Evolutionary conservation across 2,113 vertebrate genomes (phyloP), one percentile per base, ranked within the genome.

Genomic region (Upupa epops): DNA sequence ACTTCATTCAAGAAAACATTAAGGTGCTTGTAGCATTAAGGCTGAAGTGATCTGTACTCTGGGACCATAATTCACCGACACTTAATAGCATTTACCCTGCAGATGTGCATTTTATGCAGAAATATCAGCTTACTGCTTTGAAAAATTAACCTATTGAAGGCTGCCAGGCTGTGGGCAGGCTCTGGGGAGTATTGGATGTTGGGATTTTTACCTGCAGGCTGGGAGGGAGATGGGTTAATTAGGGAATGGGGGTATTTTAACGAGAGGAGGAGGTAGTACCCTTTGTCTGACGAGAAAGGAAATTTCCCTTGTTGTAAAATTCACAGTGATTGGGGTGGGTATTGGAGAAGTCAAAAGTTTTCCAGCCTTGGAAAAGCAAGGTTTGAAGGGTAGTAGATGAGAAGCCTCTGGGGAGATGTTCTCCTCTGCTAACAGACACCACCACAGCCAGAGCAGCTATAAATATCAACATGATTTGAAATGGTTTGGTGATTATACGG

Each of bases 51-150:
- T 97, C 89, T 56, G 77, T 93, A 91, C 94, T 78, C 95, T 52
- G 96, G 95, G 97, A 89, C 96, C 96, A 96, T 98, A 98, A 98
- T 97, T 98, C 97, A 97, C 88, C 11, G 89, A 90, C 98, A 97
- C 96, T 97, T 94, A 95, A 96, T 93, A 95, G 95, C 96, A 55
- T 94, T 97, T 92, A 95, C 92, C 76, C 95, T 83, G 95, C 97
- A 98, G 96, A 97, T 98, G 98, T 97, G 96, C 75, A 36, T 95
- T 97, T 97, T 92, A 82, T 93, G 96, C 95, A 93, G 96, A 95
- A 97, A 98, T 97, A 98, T 98, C 97, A 98, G 93, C 93, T 98
- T 98, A 97, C 97, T 34, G 19, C 97, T 97, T 94, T 96, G 97
- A 97, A 97, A 97, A 97, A 95, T 95, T 64, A 95, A 93, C 96